A percentile compares a stretch with the other conserved stretches of the same genome.
Conservation (phyloP, 1,140 invertebrate species). For the Idris sp. region DNA sequence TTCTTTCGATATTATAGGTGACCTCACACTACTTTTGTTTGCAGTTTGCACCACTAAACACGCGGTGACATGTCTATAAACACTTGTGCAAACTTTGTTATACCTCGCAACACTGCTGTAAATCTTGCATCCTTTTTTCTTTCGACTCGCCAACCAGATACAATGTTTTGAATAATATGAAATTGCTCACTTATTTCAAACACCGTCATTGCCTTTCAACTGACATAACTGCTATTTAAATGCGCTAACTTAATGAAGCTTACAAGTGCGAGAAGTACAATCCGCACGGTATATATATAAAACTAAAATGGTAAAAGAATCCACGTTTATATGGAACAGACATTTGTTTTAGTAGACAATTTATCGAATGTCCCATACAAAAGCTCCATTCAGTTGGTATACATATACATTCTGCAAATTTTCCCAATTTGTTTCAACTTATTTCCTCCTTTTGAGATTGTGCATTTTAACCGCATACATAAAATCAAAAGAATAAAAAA, state of each 20-base stretch:
- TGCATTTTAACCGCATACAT: too few relatives aligned
- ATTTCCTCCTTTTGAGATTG: too few relatives aligned
- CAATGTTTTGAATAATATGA: constrained; percentile 12
- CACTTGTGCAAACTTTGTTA: constrained; percentile 28
- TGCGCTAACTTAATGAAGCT: constrained; percentile 24
- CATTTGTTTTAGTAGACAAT: constrained; percentile 3
- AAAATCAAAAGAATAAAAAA: too few relatives aligned
- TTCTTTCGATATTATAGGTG: constrained; percentile 4
- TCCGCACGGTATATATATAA: not conserved
- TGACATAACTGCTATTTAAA: constrained; percentile 21
- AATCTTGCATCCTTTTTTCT: constrained; percentile 9
- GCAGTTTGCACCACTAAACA: too few relatives aligned
- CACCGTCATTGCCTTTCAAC: constrained; percentile 4
- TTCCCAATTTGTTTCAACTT: too few relatives aligned
- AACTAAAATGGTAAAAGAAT: constrained; percentile 12
- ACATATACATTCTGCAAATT: too few relatives aligned
- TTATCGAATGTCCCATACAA: constrained; percentile 10
- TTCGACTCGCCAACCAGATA: constrained; percentile 5
- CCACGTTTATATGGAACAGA: constrained; percentile 10
- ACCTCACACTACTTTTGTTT: constrained; percentile 13
- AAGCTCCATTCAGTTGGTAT: too few relatives aligned
- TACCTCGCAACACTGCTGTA: constrained; percentile 7
- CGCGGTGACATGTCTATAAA: constrained; percentile 35
- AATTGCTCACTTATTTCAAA: constrained; percentile 38
- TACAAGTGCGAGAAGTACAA: constrained; percentile 18